Base-by-base conservation (phyloP, 2,113 vertebrate genomes). In the Lepidothrix coronata region DNA sequence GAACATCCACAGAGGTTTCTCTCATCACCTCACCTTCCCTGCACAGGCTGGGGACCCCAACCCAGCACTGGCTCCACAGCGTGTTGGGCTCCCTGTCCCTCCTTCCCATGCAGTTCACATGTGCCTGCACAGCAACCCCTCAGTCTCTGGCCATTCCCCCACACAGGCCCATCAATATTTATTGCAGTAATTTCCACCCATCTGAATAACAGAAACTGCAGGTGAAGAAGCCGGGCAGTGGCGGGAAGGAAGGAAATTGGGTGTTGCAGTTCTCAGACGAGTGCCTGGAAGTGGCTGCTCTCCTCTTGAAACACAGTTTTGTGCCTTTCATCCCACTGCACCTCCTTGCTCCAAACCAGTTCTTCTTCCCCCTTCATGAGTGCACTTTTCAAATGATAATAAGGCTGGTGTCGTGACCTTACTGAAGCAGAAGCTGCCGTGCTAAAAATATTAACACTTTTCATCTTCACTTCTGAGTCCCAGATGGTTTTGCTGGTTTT, bases 351-450 rank as follows among this genome's bases (percentile, higher is more conserved):
- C 91, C 84, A 82, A 91, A 95, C 70, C 62, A 85, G 81, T 81
- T 87, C 89, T 80, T 70, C 68, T 72, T 71, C 77, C 91, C 61
- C 66, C 85, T 95, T 87, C 67, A n/a, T 30, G 83, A 95, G 75
- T 16, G 75, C 75, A 87, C 94, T 95, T 95, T 91, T 84, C 93
- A 95, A 65, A 95, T 88, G 58, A 89, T 92, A 89, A 96, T 92
- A 84, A 84, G 70, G 77, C 84, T 95, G 70, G 49, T 89, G 87
- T 81, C 84, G 3, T 3, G 91, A 95, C 94, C 95, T 61, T 41
- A 75, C 82, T 86, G 85, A 70, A 80, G 92, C 94, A 93, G 58
- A 86, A 49, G 11, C 55, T 55, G 87, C n/a, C 2, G 18, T 91
- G 93, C 89, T 75, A 92, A 87, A 96, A 96, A 91, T 94, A 91